Evolutionary conservation across 2,797 vertebrate genomes (phyloP).

Genomic region (Paratrypauchen microcephalus): DNA sequence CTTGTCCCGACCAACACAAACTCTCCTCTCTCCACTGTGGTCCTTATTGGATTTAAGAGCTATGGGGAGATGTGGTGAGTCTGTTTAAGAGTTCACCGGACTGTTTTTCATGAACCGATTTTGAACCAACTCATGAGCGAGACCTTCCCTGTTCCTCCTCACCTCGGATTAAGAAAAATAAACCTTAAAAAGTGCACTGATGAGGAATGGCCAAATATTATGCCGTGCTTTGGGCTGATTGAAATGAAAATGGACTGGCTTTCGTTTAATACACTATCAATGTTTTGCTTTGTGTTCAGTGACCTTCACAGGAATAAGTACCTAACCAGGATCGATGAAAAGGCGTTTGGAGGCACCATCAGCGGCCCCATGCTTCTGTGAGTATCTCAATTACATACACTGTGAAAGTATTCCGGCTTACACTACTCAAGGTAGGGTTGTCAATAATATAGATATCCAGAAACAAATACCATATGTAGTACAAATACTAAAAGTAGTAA

Average conservation of each 20-base stretch:
- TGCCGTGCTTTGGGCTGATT: slow-evolving; percentile 28
- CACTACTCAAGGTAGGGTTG: too few species aligned
- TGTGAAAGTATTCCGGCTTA: not conserved
- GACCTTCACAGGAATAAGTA: slow-evolving; percentile 92
- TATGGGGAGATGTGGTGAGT: slow-evolving; percentile 42
- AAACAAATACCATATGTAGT: too few species aligned
- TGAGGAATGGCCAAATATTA: slow-evolving; percentile 40
- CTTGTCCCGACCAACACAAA: slow-evolving; percentile 66
- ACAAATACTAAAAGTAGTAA: too few species aligned
- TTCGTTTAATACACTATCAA: slow-evolving; percentile 17
- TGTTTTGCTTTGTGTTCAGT: slow-evolving; percentile 64
- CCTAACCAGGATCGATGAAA: slow-evolving; percentile 84
- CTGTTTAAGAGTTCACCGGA: slow-evolving; percentile 57
- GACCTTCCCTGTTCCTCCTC: slow-evolving; percentile 36
- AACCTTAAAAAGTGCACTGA: slow-evolving; percentile 38
- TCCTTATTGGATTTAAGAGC: slow-evolving; percentile 68
- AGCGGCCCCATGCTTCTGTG: slow-evolving; percentile 91
- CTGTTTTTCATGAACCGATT: slow-evolving; percentile 38
- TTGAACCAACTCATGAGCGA: slow-evolving; percentile 51
- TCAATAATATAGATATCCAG: too few species aligned
- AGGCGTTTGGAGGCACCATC: slow-evolving; percentile 84
- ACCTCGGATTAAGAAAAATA: slow-evolving; percentile 44
- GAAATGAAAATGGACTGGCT: slow-evolving; percentile 33
- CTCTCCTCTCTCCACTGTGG: slow-evolving; percentile 63
- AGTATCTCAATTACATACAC: slow-evolving; percentile 68